Evolutionary conservation across 2,797 vertebrate genomes (phyloP).

Genomic region (Acipenser ruthenus): DNA sequence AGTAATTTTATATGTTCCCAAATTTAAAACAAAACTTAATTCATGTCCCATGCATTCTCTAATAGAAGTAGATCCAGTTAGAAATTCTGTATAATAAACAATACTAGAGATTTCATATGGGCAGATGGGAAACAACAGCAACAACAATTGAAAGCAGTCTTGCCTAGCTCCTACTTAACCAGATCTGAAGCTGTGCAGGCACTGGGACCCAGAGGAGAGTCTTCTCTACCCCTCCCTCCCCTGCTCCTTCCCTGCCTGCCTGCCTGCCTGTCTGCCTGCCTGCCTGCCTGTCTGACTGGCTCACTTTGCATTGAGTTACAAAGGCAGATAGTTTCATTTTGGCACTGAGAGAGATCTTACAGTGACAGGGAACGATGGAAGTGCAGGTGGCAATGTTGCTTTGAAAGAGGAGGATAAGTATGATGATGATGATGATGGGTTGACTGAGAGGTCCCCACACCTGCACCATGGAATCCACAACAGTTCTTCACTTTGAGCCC

Average conservation of each 20-base stretch:
- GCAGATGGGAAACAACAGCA: no score
- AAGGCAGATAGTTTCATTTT: background rate
- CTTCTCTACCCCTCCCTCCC: conserved; percentile 11
- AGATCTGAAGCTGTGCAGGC: conserved; percentile 28
- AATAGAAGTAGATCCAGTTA: no score
- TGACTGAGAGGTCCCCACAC: conserved; percentile 52
- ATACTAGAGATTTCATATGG: no score
- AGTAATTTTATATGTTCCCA: no score
- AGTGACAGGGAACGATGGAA: conserved; percentile 29
- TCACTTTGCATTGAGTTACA: conserved; percentile 51
- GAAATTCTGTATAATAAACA: no score
- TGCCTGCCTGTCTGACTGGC: conserved; percentile 60
- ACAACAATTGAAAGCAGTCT: no score
- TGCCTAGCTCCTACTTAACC: no score
- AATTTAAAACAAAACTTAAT: no score
- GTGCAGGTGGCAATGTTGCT: conserved; percentile 59
- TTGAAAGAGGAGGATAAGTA: conserved; percentile 55
- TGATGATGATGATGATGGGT: conserved; percentile 65
- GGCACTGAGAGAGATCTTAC: conserved; percentile 24
- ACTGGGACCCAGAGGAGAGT: conserved; percentile 59
- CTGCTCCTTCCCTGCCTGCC: background rate
- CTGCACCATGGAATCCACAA: conserved; percentile 66
- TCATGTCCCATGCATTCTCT: no score
- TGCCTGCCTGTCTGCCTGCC: conserved; percentile 6
- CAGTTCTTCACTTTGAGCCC: conserved; percentile 75